These are phyloP conservation scores for Dascyllus trimaculatus DNA, from an alignment of 2,113 vertebrate genomes.

Conservation along the genomic window DNA sequence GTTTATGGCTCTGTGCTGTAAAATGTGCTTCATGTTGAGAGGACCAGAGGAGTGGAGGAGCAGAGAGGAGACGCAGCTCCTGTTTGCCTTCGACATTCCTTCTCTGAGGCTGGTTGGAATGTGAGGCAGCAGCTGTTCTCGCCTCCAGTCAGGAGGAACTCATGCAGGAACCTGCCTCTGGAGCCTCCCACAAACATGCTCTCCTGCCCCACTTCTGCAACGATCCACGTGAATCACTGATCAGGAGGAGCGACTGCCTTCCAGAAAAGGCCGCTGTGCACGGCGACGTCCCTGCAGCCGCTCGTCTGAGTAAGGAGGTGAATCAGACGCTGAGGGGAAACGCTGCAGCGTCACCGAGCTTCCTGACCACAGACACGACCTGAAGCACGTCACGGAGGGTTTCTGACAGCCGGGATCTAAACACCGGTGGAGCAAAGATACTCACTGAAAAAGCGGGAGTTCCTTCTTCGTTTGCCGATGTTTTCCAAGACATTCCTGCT, in stretches of 20 bases:
- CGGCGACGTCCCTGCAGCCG: no score
- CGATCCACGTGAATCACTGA: constrained; percentile 16
- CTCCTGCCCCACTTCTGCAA: constrained; percentile 34
- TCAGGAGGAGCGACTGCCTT: constrained; percentile 14
- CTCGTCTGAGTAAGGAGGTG: no score
- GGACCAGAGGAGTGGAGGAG: no score
- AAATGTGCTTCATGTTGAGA: no score
- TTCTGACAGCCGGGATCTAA: no score
- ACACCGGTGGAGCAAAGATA: no score
- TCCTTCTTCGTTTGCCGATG: constrained; percentile 69
- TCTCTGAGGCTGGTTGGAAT: constrained; percentile 66
- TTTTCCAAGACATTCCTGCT: constrained; percentile 70
- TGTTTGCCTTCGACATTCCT: constrained; percentile 68
- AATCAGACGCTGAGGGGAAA: no score
- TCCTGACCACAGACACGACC: no score
- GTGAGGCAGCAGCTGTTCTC: constrained; percentile 71
- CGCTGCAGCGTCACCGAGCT: no score
- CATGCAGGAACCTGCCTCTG: constrained; percentile 81
- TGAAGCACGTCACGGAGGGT: no score
- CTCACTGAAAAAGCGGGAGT: constrained; percentile 84
- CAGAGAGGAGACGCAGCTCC: constrained; percentile 3
- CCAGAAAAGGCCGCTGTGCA: not conserved
- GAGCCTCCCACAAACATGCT: constrained; percentile 43
- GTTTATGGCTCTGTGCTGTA: no score
- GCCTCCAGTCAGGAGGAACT: constrained; percentile 40